Percentiles rank a stretch among this genome's conserved stretches.
phyloP scores from a whole-genome alignment of 2,113 vertebrate genomes.

The Leucopternis melanops region DNA sequence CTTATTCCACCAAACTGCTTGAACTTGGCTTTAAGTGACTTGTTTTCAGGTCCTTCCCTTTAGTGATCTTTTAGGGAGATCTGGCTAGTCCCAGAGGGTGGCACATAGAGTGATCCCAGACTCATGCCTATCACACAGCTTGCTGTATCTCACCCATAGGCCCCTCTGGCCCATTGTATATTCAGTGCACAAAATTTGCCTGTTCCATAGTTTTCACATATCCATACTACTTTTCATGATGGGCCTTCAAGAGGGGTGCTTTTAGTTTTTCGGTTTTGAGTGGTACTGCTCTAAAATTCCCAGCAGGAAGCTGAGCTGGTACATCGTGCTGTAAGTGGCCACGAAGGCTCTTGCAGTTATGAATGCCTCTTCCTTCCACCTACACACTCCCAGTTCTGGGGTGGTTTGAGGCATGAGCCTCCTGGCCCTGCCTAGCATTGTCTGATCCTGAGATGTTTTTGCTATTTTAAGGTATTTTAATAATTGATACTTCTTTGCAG shows the following conservation, averaged over 20 bases:
- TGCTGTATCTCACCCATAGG: background rate
- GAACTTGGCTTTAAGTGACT: background rate
- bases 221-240: background rate
- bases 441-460: background rate
- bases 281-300: background rate
- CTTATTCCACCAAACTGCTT: background rate
- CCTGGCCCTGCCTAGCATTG: background rate
- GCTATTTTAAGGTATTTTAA: background rate
- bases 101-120: background rate
- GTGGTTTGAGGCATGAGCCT: background rate
- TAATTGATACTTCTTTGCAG: background rate
- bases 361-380: rapidly evolving
- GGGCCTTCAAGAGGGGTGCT: background rate
- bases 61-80: background rate
- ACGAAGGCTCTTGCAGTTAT: background rate
- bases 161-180: rapidly evolving
- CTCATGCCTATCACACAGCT: background rate
- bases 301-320: background rate
- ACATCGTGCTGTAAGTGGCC: background rate
- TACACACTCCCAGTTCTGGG: background rate
- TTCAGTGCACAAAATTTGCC: background rate
- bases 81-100: background rate
- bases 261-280: background rate
- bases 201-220: background rate
- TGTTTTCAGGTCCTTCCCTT: background rate